Evolutionary conservation across 1,140 invertebrate species (phyloP), one percentile per base, ranked within the genome.

Genomic region (Trissolcus basalis): DNA sequence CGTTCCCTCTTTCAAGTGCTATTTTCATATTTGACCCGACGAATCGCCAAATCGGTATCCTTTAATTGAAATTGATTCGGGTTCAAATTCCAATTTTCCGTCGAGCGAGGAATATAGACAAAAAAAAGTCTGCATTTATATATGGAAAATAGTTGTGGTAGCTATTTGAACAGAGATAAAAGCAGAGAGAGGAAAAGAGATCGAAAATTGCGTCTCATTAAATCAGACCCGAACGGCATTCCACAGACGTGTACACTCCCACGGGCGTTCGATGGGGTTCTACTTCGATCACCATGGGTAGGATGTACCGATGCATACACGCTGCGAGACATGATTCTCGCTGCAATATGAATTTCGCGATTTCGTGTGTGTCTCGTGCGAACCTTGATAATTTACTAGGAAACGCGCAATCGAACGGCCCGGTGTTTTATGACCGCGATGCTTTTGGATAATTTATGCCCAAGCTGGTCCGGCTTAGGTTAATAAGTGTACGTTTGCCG

Each of bases 211-310:
- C 81, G 85, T 86, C 87, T 89, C 87, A 88, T 89, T 89, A 89
- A 89, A 89, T 89, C 87, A 89, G 87, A 89, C 87, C 73, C 70
- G 60, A 67, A 76, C 86, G 84, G 87, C 87, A 89, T 87, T 89
- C 87, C 87, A 83, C 81, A 83, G 80, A 80, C 86, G 81, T 89
- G 87, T 89, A 88, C 83, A 88, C 87, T 88, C 87, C 87, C 86
- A 89, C 87, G 86, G 86, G 81, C 82, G 80, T 86, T 85, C 83
- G 82, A 86, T 84, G 84, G 84, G 85, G 83, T 86, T 85, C 85
- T 86, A 85, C 83, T 86, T 85, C 83, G 85, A 87, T 87, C 84
- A 85, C 80, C 82, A 79, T 83, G 81, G 83, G 83, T 79, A 85
- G 82, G 81, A 81, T 85, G 85, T 84, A 83, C 77, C 81, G 71